Evolutionary conservation across 2,888 invertebrate genomes (phyloP).

Genomic region (Corythucha ciliata): DNA sequence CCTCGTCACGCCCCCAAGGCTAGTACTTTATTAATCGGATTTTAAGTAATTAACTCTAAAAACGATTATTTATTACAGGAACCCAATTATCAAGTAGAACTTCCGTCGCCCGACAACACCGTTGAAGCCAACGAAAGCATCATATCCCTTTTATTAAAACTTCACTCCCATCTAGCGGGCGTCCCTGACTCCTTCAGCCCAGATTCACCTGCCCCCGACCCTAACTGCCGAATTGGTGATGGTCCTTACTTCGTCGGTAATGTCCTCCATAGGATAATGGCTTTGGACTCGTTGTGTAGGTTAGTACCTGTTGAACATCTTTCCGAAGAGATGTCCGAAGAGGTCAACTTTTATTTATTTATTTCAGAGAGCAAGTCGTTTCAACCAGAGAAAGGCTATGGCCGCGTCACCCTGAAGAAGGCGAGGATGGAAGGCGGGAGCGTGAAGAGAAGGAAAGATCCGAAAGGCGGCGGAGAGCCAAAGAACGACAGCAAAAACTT

Average conservation of each 20-base stretch:
- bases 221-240: conserved; percentile 31
- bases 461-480: conserved; percentile 71
- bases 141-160: conserved; percentile 74
- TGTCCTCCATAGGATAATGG: conserved; percentile 64
- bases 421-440: conserved; percentile 49
- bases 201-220: conserved; percentile 39
- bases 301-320: conserved; percentile 22
- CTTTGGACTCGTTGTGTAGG: conserved; percentile 56
- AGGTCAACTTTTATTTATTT: not conserved
- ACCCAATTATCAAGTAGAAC: conserved; percentile 26
- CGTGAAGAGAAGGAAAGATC: conserved; percentile 66
- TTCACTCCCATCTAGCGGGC: conserved; percentile 82
- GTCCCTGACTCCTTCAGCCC: conserved; percentile 63
- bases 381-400: conserved; percentile 64
- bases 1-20: no score
- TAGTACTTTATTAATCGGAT: no score
- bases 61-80: conserved; percentile 13
- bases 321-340: not conserved
- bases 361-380: conserved; percentile 52
- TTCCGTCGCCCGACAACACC: conserved; percentile 26
- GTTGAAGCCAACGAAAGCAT: conserved; percentile 74
- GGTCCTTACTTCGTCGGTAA: conserved; percentile 74
- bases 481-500: conserved; percentile 80
- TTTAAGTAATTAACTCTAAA: no score
- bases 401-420: conserved; percentile 74